A percentile compares a stretch with the other conserved stretches of the same genome.
phyloP scores from a whole-genome alignment of 2,888 invertebrate species.

The Netelia inedita region DNA sequence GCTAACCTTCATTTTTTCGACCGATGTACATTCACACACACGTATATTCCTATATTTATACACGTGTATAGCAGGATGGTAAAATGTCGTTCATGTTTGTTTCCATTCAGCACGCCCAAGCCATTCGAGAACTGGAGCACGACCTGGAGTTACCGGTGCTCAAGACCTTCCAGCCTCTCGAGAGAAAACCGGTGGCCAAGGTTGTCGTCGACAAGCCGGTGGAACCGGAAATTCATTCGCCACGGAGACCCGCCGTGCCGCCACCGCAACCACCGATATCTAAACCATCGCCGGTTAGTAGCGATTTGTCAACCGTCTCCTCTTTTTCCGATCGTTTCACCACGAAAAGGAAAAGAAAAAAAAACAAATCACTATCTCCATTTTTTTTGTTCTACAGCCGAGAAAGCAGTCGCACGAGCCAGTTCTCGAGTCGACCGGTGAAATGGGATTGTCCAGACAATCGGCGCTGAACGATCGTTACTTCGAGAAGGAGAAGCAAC shows the following conservation, averaged over 20 bases:
- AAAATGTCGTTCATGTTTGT: constrained; percentile 44
- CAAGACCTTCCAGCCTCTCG: constrained; percentile 84
- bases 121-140: constrained; percentile 83
- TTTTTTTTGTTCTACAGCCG: constrained; percentile 76
- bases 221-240: constrained; percentile 83
- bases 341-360: constrained; percentile 1
- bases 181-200: constrained; percentile 82
- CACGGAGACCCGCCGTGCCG: constrained; percentile 84
- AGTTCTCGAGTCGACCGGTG: constrained; percentile 82
- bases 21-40: background rate
- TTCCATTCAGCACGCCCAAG: constrained; percentile 79
- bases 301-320: constrained; percentile 1
- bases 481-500: constrained; percentile 93
- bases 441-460: constrained; percentile 89
- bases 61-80: background rate
- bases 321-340: constrained; percentile 9
- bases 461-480: constrained; percentile 96
- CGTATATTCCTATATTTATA: background rate
- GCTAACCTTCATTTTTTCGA: background rate
- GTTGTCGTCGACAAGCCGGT: constrained; percentile 82
- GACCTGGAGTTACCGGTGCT: constrained; percentile 82
- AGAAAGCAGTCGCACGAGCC: constrained; percentile 92
- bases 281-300: constrained; percentile 82
- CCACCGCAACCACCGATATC: constrained; percentile 84
- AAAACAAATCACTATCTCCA: constrained; percentile 36